Base-by-base conservation (phyloP, 2,113 vertebrate genomes). In the Oreocharis arfaki region DNA sequence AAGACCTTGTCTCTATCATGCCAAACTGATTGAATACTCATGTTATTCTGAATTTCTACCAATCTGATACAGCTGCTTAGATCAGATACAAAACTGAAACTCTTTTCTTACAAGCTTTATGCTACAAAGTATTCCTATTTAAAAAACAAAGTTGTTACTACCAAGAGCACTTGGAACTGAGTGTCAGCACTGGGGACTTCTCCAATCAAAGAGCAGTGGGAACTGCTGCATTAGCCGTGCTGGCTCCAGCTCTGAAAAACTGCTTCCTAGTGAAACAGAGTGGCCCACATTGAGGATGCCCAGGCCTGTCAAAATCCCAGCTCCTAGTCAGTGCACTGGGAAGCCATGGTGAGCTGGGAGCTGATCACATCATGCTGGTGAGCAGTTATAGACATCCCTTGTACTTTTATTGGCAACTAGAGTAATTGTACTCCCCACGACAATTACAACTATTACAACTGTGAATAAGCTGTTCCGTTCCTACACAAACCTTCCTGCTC, bases 161-260 rank as follows among this genome's bases (percentile, higher is more conserved):
- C 33, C 44, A 27, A 73, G 19, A 87, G 7, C 18, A 70, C n/a
- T 39, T 59, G 59, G 78, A 80, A 41, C 74, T 60, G 41, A 70
- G 17, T 35, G 24, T 59, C n/a, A 70, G 14, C 42, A 46, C 20
- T 16, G 37, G 53, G 42, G 18, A 61, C 6, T 14, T 16, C 22
- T 0, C 3, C 71, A 67, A 13, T 6, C 50, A 52, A 63, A 73
- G 37, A 75, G 32, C 35, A 52, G 13, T 10, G 16, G 42, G 37
- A 78, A 33, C 46, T 42, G 21, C 27, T 73, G 68, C 3, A 3
- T 52, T 20, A 89, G 53, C 44, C 30, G 22, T 0, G 0, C 8
- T 19, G 35, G 65, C 35, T 70, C 32, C n/a, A 10, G 3, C 1
- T 1, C 61, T 11, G 30, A 52, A 11, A 63, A 69, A 19, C 37